Conservation (phyloP, 2,113 vertebrate species). For the Corythornis madagascariensis region DNA sequence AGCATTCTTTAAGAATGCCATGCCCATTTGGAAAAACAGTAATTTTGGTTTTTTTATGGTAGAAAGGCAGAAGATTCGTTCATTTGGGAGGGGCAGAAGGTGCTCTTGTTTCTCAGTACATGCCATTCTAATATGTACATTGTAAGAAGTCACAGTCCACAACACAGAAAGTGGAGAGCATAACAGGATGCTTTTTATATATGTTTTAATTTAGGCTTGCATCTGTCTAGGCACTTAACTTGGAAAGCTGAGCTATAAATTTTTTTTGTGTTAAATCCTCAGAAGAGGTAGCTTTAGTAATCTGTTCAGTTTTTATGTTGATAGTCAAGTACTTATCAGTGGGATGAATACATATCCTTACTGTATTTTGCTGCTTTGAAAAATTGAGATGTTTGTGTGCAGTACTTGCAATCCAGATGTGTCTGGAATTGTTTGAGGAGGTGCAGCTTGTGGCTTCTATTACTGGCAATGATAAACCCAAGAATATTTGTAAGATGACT, state of each 20-base stretch:
- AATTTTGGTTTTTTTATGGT: background rate
- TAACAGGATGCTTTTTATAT: fast-evolving
- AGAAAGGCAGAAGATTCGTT: background rate
- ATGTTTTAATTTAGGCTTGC: background rate
- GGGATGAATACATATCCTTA: background rate
- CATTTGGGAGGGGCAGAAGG: fast-evolving
- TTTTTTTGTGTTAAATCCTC: background rate
- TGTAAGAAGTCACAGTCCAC: background rate
- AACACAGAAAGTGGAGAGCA: background rate
- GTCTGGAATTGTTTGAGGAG: background rate
- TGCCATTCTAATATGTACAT: background rate
- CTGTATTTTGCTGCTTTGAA: background rate
- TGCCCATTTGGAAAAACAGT: background rate
- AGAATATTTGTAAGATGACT: background rate
- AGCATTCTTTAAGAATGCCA: background rate
- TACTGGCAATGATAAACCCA: background rate
- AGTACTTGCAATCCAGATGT: background rate
- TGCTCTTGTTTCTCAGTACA: background rate
- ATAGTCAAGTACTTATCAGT: background rate
- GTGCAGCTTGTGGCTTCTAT: fast-evolving
- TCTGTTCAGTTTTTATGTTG: background rate
- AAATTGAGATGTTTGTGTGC: background rate
- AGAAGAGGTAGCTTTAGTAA: background rate
- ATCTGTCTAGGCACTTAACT: background rate
- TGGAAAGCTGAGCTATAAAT: background rate